Evolutionary conservation across 2,113 vertebrate species (phyloP), one percentile per base, ranked within the genome.

Genomic region (Hirundichthys speculiger): DNA sequence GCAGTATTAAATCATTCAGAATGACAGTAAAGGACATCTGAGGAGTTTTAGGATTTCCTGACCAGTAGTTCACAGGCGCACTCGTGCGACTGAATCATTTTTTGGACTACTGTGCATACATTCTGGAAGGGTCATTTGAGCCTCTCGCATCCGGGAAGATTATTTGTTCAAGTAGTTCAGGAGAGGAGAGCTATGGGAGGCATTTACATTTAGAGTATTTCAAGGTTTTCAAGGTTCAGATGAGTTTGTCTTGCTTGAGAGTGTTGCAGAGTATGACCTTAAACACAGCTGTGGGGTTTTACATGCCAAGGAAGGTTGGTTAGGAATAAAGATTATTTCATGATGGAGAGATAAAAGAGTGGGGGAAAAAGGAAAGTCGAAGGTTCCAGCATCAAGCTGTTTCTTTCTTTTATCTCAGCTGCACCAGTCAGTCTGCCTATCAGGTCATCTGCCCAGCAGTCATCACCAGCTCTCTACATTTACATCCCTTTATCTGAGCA

Each of bases 201-300:
- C 57, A 84, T 88, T 88, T 83, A 67, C 78, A 86, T 88, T 84
- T 78, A 80, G 80, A 88, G 25, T 58, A 67, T n/a, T 74, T 64
- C 30, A 34, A 34, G 30, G 9, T 3, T 34, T 34, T 83, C 47
- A 50, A 58, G 34, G 48, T 49, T 54, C 61, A 24, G 42, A 39
- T 65, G 43, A 64, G 64, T 66, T 72, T 78, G 66, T 82, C 30
- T 67, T 55, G 45, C 39, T 54, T 2, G 2, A 63, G 70, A 70
- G 53, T 49, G 42, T 20, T 15, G 60, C 20, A 38, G 30, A 34
- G 6, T 34, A 34, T 5, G 30, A 34, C 30, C 30, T 34, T 34
- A 34, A 34, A 7, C 11, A 1, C 9, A 59, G 34, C n/a, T 9
- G 0, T 50, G 70, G 67, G 49, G 52, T 64, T 62, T 69, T 49